Base-by-base conservation (phyloP, 2,113 vertebrate genomes). In the Atlantisia rogersi region DNA sequence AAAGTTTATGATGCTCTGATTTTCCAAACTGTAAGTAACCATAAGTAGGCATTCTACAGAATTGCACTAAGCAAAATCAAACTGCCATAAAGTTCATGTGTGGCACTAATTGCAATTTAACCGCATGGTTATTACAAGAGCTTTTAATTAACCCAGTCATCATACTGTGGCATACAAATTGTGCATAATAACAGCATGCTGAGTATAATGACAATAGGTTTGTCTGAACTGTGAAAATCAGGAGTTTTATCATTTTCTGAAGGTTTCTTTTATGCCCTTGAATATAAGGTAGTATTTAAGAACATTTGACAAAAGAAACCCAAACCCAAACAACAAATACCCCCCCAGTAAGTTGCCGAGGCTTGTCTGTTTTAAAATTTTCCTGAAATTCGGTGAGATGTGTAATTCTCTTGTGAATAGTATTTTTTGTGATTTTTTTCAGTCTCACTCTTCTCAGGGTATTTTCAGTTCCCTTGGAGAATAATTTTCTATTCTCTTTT, bases 81-180 rank as follows among this genome's bases (percentile, higher is more conserved):
- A 58, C 82, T 96, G 90, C 82, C 73, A 19, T 96, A 81, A 96
- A 96, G 69, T 95, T 96, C 92, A 64, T 64, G 60, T 75, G 82
- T 93, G 82, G 82, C 95, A 92, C 90, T 94, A 95, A 97, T 96
- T 97, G 90, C 69, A 81, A 73, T 95, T 97, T 97, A 97, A 96
- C 90, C 96, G 86, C 5, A 3, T 84, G 65, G 92, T 93, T 96
- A 94, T 96, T 96, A 90, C 82, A 92, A 93, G 85, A 88, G 85
- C 90, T 96, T 96, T 95, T 96, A 97, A 97, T 96, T 95, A 97
- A 96, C 71, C 68, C 77, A 94, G 82, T 92, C 79, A 70, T 95
- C 86, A 88, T 93, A 93, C 90, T 94, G 87, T 95, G 82, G 63
- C 92, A 64, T 78, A 86, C 73, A 93, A 96, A 96, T 93, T 92